Base-by-base conservation (phyloP, 1,140 invertebrate species). In the Atta colombica region DNA sequence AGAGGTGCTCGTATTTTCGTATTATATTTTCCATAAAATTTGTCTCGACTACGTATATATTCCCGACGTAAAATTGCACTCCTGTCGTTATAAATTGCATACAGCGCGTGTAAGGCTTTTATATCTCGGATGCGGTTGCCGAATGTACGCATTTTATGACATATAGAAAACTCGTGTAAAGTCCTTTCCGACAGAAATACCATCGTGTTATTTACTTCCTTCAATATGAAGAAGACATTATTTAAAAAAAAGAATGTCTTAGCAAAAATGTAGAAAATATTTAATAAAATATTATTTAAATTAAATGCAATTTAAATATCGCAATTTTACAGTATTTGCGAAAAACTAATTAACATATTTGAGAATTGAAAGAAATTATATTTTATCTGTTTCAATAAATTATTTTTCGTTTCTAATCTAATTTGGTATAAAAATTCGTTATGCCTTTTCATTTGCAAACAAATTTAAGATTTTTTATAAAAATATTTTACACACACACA, bases 11-110 rank as follows among this genome's bases (percentile, higher is more conserved):
- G 49, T 84, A 75, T 84, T 75, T 84, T 53, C 8, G 28, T 31
- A 60, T 75, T 74, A 75, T 51, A 58, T 75, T 61, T 61, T 21
- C 58, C 80, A 84, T 84, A 84, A 84, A 84, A 84, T 72, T 82
- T 72, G 31, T 60, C 51, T n/a, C 35, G 49, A 21, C 55, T 35
- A 39, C 14, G 21, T 71, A 71, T 71, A 55, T 31, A 25, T 55
- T 61, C 28, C 39, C 39, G 21, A 61, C 55, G n/a, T 74, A 61
- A 69, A 51, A 84, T 74, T 84, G 69, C 80, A 55, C 68, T 82
- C 16, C n/a, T 55, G 25, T 35, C 80, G 80, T 74, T 84, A 75
- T 84, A 84, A 74, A 84, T 84, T 84, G 55, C 78, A 31, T 31
- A 45, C 21, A 28, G 53, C 21, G 53, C 68, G 61, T 58, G 28